Conservation (phyloP, 2,888 invertebrate species). For the Brachynemurus nebulosus region DNA sequence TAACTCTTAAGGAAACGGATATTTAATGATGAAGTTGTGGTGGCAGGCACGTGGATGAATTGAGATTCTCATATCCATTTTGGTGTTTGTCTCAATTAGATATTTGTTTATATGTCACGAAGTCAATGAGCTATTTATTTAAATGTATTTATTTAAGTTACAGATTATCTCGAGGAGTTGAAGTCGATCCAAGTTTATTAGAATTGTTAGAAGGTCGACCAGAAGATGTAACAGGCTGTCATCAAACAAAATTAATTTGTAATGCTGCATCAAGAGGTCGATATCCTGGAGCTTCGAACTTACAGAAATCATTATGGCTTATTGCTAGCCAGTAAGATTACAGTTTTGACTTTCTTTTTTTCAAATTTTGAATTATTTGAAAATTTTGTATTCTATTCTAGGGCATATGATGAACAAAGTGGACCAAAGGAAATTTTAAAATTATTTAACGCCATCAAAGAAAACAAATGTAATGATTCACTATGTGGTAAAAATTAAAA, state of each 20-base stretch:
- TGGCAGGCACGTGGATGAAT: no score
- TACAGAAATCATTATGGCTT: slow-evolving; percentile 24
- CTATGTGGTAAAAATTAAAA: slow-evolving; percentile 22
- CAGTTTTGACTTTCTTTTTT: slow-evolving; percentile 3
- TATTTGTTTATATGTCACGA: no score
- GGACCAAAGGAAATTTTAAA: slow-evolving; percentile 26
- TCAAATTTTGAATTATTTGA: slow-evolving; percentile 3
- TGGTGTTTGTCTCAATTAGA: no score
- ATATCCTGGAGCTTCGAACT: slow-evolving; percentile 5
- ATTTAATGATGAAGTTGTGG: no score
- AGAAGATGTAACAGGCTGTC: background rate
- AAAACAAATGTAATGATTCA: slow-evolving; percentile 25
- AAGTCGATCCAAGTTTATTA: background rate
- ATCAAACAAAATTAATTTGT: slow-evolving; percentile 10
- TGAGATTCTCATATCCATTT: no score
- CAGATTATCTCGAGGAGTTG: background rate
- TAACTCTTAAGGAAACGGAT: no score
- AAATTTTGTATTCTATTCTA: slow-evolving; percentile 18
- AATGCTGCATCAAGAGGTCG: slow-evolving; percentile 11
- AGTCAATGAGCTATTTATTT: no score
- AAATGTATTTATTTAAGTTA: no score
- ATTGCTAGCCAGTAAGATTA: slow-evolving; percentile 26
- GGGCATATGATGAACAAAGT: slow-evolving; percentile 24
- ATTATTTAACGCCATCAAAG: slow-evolving; percentile 28
- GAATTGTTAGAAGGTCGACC: slow-evolving; percentile 3